Percentiles rank a stretch among this genome's conserved stretches.
Evolutionary conservation across 2,888 invertebrate genomes (phyloP).

Genomic region (Synergus umbraculus): DNA sequence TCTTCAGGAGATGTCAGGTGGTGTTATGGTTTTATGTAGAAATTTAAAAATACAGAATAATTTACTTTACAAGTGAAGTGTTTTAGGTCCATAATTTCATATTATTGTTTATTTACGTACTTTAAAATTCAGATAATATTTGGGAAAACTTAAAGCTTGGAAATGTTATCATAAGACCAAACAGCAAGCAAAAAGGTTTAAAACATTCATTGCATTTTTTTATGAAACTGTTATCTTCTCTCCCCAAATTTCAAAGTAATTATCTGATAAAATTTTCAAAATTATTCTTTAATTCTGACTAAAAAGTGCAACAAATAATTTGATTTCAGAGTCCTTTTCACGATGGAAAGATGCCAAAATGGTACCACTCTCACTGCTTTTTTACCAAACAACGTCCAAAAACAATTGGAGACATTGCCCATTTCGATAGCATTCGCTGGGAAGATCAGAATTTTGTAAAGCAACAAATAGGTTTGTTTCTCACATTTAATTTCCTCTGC

Average conservation of each 20-base stretch:
- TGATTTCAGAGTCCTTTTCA: constrained; percentile 86
- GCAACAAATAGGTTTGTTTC: constrained; percentile 80
- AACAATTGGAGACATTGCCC: constrained; percentile 86
- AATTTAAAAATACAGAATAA: too few relatives aligned
- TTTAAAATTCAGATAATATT: not conserved
- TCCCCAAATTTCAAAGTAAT: not conserved
- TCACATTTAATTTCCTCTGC: not conserved
- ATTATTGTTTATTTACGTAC: not conserved
- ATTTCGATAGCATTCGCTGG: constrained; percentile 88
- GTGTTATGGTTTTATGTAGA: not conserved
- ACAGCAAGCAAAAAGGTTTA: not conserved
- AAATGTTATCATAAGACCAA: not conserved
- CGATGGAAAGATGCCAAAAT: constrained; percentile 92
- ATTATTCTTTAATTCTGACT: not conserved
- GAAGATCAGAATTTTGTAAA: constrained; percentile 91
- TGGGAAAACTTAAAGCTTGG: not conserved
- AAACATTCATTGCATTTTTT: not conserved
- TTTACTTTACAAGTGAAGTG: not conserved
- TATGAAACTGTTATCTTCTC: not conserved
- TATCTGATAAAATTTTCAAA: not conserved
- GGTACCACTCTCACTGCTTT: constrained; percentile 94
- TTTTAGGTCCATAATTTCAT: not conserved
- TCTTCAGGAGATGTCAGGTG: too few relatives aligned
- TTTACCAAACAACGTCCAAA: constrained; percentile 89
- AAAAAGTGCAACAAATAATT: constrained; percentile 11